Evolutionary conservation across 2,113 vertebrate genomes (phyloP).

Genomic region (Oplegnathus fasciatus): DNA sequence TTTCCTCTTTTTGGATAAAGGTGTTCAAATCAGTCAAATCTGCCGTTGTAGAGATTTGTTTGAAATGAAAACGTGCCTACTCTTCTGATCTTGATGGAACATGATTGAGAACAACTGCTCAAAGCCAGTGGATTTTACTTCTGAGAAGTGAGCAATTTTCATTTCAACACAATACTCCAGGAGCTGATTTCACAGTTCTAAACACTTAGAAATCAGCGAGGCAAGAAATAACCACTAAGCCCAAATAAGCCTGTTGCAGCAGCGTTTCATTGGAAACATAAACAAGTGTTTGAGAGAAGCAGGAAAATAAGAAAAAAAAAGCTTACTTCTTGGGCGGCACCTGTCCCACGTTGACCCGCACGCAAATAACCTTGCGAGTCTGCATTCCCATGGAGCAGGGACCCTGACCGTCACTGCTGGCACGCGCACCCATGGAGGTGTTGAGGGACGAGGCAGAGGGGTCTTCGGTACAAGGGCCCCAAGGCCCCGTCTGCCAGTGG

Average conservation of each 20-base stretch:
- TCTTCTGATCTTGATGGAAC: slow-evolving; percentile 18
- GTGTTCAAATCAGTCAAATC: slow-evolving; percentile 42
- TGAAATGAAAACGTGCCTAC: slow-evolving; percentile 33
- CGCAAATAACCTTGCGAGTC: slow-evolving; percentile 97
- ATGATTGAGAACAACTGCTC: slow-evolving; percentile 20
- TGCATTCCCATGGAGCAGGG: slow-evolving; percentile 93
- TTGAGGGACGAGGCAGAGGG: slow-evolving; percentile 89
- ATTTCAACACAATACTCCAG: neutral
- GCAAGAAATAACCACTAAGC: slow-evolving; percentile 10
- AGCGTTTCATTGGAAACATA: neutral
- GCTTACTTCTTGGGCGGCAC: slow-evolving; percentile 99
- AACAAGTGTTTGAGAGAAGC: neutral
- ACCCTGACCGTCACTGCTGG: slow-evolving; percentile 80
- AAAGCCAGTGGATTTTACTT: slow-evolving; percentile 10
- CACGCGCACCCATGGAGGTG: slow-evolving; percentile 71
- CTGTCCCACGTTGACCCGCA: slow-evolving; percentile 97
- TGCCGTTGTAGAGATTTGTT: slow-evolving; percentile 4
- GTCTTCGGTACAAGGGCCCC: slow-evolving; percentile 95
- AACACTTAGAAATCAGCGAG: slow-evolving; percentile 2
- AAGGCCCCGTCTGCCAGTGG: slow-evolving; percentile 95
- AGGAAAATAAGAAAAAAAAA: neutral
- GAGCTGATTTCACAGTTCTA: slow-evolving; percentile 34
- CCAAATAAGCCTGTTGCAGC: slow-evolving; percentile 3
- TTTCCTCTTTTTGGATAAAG: slow-evolving; percentile 15
- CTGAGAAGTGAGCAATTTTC: slow-evolving; percentile 20